Evolutionary conservation across 2,888 invertebrate species (phyloP).

Genomic region (Ramazzottius varieornatus): DNA sequence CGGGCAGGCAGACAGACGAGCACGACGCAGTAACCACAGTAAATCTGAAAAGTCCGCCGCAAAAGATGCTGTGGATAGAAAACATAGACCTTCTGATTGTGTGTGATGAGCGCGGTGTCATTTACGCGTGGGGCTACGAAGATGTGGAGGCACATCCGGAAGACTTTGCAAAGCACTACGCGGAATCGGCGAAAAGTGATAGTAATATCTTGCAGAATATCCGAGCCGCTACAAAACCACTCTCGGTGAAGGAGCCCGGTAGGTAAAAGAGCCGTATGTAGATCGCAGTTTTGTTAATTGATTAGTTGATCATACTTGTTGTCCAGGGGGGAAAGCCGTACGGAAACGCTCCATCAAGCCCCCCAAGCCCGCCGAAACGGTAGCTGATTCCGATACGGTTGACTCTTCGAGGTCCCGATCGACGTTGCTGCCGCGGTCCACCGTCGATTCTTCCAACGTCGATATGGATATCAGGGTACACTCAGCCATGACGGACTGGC

Average conservation of each 20-base stretch:
- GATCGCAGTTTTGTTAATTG: no score
- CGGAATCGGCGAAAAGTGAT: background rate
- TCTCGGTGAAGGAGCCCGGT: background rate
- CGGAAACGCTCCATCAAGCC: no score
- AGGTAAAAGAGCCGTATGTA: no score
- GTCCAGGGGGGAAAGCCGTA: no score
- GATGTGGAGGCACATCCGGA: background rate
- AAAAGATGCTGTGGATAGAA: background rate
- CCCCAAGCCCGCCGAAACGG: no score
- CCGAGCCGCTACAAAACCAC: background rate
- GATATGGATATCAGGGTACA: background rate
- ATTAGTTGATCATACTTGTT: no score
- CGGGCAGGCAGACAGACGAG: background rate
- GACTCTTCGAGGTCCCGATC: no score
- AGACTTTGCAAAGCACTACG: background rate
- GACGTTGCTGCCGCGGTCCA: no score
- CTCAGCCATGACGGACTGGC: background rate
- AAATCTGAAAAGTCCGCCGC: background rate
- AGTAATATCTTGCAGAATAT: background rate
- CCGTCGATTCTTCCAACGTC: background rate
- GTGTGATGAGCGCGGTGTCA: background rate
- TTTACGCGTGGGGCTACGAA: background rate
- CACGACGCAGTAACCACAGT: background rate
- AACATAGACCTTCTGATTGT: background rate
- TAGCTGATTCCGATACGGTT: no score